A percentile compares a stretch with the other conserved stretches of the same genome.
Conservation (phyloP, 2,797 vertebrate species). For the Sebastes wilsoni region DNA sequence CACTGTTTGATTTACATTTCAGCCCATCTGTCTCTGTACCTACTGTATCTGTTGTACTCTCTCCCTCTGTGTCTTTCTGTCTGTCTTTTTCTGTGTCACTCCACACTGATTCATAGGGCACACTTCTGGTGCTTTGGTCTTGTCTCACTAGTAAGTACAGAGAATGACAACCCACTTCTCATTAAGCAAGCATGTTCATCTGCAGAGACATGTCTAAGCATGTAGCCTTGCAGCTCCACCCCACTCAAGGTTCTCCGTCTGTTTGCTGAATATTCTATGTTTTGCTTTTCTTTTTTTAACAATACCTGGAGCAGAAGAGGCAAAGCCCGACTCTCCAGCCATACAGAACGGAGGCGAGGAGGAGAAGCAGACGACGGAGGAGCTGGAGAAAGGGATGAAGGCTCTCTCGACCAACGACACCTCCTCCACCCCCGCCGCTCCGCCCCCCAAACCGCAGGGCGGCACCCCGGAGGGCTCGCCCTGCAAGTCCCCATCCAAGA, state of each 20-base stretch:
- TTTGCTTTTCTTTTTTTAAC: neutral
- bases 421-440: slow-evolving; percentile 65
- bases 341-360: slow-evolving; percentile 90
- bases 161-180: slow-evolving; percentile 60
- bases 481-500: slow-evolving; percentile 97
- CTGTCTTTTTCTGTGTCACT: slow-evolving; percentile 75
- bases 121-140: slow-evolving; percentile 88
- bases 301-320: slow-evolving; percentile 59
- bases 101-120: slow-evolving; percentile 86
- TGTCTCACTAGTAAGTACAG: slow-evolving; percentile 93
- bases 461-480: slow-evolving; percentile 92
- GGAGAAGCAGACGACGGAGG: slow-evolving; percentile 86
- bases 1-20: slow-evolving; percentile 53
- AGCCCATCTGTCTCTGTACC: slow-evolving; percentile 78
- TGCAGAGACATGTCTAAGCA: slow-evolving; percentile 39
- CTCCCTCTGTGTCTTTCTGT: slow-evolving; percentile 74
- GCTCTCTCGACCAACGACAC: slow-evolving; percentile 85
- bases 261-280: neutral
- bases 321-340: slow-evolving; percentile 54
- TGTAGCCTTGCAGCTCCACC: slow-evolving; percentile 40
- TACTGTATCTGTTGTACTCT: slow-evolving; percentile 62
- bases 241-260: neutral
- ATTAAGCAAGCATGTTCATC: slow-evolving; percentile 71
- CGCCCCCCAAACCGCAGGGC: slow-evolving; percentile 69
- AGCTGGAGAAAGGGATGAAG: slow-evolving; percentile 88